Conservation (phyloP, 2,888 invertebrate species). For the Lepidochrysops patricia region DNA sequence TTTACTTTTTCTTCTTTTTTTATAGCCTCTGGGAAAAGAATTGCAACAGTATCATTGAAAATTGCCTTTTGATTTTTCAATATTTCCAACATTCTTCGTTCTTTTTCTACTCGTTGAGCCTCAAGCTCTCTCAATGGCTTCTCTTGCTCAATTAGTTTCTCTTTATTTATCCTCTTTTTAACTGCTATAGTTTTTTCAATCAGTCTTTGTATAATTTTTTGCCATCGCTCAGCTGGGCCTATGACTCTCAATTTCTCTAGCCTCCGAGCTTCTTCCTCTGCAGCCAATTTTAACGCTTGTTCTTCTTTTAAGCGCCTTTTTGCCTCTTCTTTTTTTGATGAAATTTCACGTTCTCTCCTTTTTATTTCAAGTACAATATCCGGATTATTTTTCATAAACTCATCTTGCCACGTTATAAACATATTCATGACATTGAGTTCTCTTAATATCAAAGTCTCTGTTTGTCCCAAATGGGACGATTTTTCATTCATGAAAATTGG, state of each 20-base stretch:
- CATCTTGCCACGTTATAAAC: constrained; percentile 76
- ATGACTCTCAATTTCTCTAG: constrained; percentile 49
- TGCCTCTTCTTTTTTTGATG: constrained; percentile 59
- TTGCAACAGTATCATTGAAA: constrained; percentile 78
- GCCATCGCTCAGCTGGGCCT: constrained; percentile 73
- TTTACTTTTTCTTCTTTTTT: constrained; percentile 57
- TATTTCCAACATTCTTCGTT: constrained; percentile 70
- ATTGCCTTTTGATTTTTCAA: constrained; percentile 75
- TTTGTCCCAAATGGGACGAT: constrained; percentile 48
- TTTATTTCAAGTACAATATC: constrained; percentile 52
- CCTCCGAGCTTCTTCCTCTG: constrained; percentile 65
- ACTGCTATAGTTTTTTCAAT: constrained; percentile 77
- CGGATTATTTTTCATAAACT: constrained; percentile 67
- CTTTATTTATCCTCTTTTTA: constrained; percentile 76
- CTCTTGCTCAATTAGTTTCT: constrained; percentile 74
- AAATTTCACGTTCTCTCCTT: constrained; percentile 52
- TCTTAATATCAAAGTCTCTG: constrained; percentile 62
- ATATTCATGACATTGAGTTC: constrained; percentile 68
- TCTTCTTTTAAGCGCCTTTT: constrained; percentile 49
- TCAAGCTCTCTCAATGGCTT: constrained; percentile 76
- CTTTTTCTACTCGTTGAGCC: constrained; percentile 72
- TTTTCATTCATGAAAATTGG: constrained; percentile 64
- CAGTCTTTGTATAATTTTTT: constrained; percentile 77
- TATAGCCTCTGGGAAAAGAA: constrained; percentile 76
- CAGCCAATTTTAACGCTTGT: constrained; percentile 62